Evolutionary conservation across 2,113 vertebrate genomes (phyloP).

Genomic region (Paralichthys olivaceus): DNA sequence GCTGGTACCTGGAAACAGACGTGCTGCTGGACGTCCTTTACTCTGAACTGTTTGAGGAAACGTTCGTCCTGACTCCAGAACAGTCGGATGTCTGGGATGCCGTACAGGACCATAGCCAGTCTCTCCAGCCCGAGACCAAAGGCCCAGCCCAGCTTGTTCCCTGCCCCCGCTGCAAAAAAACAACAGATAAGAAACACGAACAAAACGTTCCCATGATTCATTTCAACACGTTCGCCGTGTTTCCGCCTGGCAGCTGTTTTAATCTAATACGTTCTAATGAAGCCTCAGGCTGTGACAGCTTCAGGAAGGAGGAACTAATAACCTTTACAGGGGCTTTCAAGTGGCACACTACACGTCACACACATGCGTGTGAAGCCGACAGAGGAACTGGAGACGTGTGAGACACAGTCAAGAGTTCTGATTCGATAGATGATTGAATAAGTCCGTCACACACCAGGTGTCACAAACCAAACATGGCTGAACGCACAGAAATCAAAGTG

Average conservation of each 20-base stretch:
- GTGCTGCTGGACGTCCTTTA: constrained; percentile 84
- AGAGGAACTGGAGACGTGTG: too few relatives aligned
- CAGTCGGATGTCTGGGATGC: constrained; percentile 93
- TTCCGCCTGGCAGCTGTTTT: neutral
- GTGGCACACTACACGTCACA: neutral
- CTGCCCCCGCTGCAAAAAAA: constrained; percentile 86
- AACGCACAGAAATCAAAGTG: too few relatives aligned
- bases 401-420: too few relatives aligned
- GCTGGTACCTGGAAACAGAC: constrained; percentile 86
- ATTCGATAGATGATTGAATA: too few relatives aligned
- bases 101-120: constrained; percentile 92
- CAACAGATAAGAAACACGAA: neutral
- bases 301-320: too few relatives aligned
- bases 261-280: neutral
- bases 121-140: constrained; percentile 95
- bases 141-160: constrained; percentile 91
- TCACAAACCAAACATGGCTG: neutral
- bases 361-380: neutral
- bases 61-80: constrained; percentile 95
- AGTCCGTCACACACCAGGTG: neutral
- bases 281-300: too few relatives aligned
- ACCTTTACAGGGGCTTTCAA: too few relatives aligned
- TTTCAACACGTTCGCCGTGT: neutral
- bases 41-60: constrained; percentile 89
- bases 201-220: neutral